phyloP scores from a whole-genome alignment of 2,888 invertebrate genomes.

The Polydrusus pterygomalis region DNA sequence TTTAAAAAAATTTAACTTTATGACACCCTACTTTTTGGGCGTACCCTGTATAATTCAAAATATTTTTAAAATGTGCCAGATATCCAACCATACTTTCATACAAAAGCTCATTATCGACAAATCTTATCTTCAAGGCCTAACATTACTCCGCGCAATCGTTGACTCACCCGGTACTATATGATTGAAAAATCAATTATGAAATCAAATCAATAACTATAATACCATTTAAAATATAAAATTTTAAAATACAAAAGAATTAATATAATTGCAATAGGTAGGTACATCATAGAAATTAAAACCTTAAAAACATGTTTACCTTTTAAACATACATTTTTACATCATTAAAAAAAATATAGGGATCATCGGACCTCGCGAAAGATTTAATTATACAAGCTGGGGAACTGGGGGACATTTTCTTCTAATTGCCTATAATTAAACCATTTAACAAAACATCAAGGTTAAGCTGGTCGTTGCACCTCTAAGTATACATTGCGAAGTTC shows the following conservation, averaged over 20 bases:
- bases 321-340: background rate
- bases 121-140: too few species aligned
- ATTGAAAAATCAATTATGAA: too few species aligned
- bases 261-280: background rate
- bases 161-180: too few species aligned
- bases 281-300: background rate
- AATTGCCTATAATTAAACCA: constrained; percentile 57
- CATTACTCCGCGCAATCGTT: too few species aligned
- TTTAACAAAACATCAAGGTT: constrained; percentile 62
- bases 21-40: too few species aligned
- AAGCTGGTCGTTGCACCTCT: constrained; percentile 60
- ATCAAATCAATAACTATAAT: too few species aligned
- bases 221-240: too few species aligned
- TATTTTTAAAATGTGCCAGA: too few species aligned
- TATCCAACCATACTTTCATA: too few species aligned
- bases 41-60: too few species aligned
- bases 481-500: constrained; percentile 52
- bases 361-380: constrained; percentile 46
- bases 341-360: constrained; percentile 14
- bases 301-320: background rate
- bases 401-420: constrained; percentile 52
- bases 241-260: background rate
- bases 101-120: too few species aligned
- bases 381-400: constrained; percentile 53
- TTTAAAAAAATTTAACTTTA: too few species aligned